Percentiles rank a stretch among this genome's conserved stretches.
These are phyloP conservation scores for Athene noctua DNA, from an alignment of 2,113 vertebrate genomes.

Conservation along the genomic window DNA sequence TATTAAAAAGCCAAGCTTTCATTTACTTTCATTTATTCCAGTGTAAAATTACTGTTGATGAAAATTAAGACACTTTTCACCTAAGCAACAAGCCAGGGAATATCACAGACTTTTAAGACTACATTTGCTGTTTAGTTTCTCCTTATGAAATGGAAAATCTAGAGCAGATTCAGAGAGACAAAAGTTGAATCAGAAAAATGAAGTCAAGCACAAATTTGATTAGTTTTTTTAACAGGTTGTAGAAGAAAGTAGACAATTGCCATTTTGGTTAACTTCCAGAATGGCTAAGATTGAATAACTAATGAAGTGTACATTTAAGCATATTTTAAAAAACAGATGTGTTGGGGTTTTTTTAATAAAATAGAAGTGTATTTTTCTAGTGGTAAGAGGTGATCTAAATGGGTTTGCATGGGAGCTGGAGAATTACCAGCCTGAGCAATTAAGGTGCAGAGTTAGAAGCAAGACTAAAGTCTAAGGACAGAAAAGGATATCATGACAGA, in stretches of 20 bases:
- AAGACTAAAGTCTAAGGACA: constrained; percentile 24
- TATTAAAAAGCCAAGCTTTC: neutral
- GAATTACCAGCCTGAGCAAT: neutral
- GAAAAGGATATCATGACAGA: neutral
- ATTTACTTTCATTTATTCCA: neutral
- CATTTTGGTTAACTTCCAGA: neutral
- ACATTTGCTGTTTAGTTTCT: neutral
- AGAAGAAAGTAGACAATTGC: neutral
- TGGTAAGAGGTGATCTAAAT: neutral
- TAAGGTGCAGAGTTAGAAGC: neutral
- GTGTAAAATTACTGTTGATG: neutral
- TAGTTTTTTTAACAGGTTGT: neutral
- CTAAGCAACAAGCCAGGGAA: neutral
- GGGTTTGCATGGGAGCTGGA: neutral
- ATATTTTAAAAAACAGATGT: neutral
- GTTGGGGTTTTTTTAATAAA: too few relatives aligned
- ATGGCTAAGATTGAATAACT: neutral
- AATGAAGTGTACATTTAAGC: neutral
- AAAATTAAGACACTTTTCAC: neutral
- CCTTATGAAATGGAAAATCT: neutral
- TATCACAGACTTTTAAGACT: neutral
- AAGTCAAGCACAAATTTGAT: neutral
- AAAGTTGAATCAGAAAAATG: neutral
- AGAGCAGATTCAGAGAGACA: neutral
- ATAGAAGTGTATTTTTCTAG: neutral